Conservation (phyloP, 1,140 invertebrate genomes). For the Drosophila erecta region DNA sequence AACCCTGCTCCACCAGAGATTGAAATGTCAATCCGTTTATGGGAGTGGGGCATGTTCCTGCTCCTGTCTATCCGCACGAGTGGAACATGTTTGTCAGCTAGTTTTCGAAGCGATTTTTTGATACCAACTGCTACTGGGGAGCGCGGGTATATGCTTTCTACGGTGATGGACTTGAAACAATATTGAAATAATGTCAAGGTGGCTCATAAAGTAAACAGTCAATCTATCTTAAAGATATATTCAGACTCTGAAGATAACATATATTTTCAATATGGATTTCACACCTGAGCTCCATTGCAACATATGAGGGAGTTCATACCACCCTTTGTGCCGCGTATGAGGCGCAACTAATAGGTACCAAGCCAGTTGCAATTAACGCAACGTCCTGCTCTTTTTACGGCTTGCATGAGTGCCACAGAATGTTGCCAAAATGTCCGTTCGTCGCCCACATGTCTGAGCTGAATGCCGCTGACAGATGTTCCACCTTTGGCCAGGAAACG, state of each 20-base stretch:
- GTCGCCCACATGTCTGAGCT: conserved; percentile 58
- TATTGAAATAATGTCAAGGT: not conserved
- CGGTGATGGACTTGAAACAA: too few relatives aligned
- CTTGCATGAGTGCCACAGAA: conserved; percentile 17
- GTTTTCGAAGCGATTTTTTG: conserved; percentile 40
- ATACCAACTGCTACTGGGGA: not conserved
- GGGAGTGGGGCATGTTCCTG: conserved; percentile 24
- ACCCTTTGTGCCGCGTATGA: not conserved
- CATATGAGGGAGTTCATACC: too few relatives aligned
- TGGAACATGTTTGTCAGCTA: conserved; percentile 48
- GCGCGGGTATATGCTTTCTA: conserved; percentile 4
- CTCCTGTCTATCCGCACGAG: conserved; percentile 21
- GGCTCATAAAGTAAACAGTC: not conserved
- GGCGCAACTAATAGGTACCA: not conserved
- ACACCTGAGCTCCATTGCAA: too few relatives aligned
- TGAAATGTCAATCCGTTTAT: conserved; percentile 60
- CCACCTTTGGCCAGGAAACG: conserved; percentile 40
- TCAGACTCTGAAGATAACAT: not conserved
- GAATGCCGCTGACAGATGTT: conserved; percentile 52
- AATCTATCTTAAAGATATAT: too few relatives aligned
- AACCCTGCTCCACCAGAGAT: conserved; percentile 37
- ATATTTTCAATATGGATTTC: too few relatives aligned
- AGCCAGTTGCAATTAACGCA: not conserved
- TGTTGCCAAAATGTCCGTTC: conserved; percentile 50
- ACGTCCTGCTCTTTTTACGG: not conserved